A percentile compares a stretch with the other conserved stretches of the same genome.
phyloP scores from a whole-genome alignment of 2,113 vertebrate genomes.

The Ciconia stormi region DNA sequence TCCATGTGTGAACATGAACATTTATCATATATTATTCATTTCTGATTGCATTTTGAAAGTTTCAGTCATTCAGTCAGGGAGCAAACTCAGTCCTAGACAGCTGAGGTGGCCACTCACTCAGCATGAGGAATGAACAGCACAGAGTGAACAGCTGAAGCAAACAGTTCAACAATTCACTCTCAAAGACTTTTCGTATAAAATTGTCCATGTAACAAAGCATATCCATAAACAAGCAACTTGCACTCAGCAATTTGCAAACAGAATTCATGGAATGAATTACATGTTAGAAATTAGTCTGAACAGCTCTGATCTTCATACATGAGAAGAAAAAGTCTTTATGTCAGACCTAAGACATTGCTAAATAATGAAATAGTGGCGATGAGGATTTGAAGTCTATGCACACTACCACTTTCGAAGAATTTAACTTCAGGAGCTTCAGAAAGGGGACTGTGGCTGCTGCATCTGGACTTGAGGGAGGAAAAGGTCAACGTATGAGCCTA shows the following conservation, averaged over 20 bases:
- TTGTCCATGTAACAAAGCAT: neutral
- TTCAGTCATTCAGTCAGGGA: neutral
- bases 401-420: neutral
- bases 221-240: neutral
- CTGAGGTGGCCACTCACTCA: neutral
- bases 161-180: neutral
- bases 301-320: neutral
- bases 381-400: neutral
- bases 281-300: neutral
- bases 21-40: constrained; percentile 57
- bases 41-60: constrained; percentile 37
- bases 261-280: neutral
- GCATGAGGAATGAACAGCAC: neutral
- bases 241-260: neutral
- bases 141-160: neutral
- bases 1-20: neutral
- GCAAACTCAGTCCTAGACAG: neutral
- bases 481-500: neutral
- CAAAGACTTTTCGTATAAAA: neutral
- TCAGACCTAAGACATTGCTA: neutral
- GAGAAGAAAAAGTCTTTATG: neutral
- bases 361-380: neutral
- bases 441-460: neutral
- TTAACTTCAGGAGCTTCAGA: neutral
- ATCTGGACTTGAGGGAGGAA: neutral